Percentiles rank a stretch among this genome's conserved stretches.
Evolutionary conservation across 1,140 invertebrate species (phyloP).

Genomic region (Meloidogyne chitwoodi): DNA sequence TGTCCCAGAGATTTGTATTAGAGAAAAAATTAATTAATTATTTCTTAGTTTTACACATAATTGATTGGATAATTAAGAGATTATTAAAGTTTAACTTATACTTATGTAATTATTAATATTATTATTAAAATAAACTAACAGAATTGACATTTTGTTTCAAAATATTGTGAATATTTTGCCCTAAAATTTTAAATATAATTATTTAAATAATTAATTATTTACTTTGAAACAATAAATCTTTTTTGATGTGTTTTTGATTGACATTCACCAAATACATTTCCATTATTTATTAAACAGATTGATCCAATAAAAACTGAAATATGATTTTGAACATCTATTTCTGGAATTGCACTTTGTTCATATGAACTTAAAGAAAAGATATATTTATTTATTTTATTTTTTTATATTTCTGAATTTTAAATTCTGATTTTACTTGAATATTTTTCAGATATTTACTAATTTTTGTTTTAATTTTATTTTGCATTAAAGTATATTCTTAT

Average conservation of each 20-base stretch:
- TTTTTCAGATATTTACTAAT: too few species aligned
- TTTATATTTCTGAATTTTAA: too few species aligned
- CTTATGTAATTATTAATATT: too few species aligned
- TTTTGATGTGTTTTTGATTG: not conserved
- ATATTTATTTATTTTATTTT: too few species aligned
- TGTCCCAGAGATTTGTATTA: too few species aligned
- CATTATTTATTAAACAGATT: not conserved
- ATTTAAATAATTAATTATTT: not conserved
- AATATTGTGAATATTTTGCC: not conserved
- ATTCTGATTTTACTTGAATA: too few species aligned
- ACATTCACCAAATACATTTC: not conserved
- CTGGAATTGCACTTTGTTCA: not conserved
- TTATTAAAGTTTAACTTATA: too few species aligned
- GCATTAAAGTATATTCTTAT: too few species aligned
- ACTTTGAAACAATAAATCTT: not conserved
- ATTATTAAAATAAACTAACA: not conserved
- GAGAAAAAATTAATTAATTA: too few species aligned
- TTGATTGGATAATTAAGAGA: too few species aligned
- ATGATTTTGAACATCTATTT: not conserved
- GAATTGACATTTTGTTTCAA: not conserved
- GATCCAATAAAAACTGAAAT: constrained; percentile 4
- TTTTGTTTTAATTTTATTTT: too few species aligned
- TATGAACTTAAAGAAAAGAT: not conserved
- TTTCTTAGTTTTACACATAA: too few species aligned
- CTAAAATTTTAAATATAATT: not conserved